These are phyloP conservation scores for Polypedilum pembai DNA, from an alignment of 1,140 invertebrate species.

Conservation along the genomic window DNA sequence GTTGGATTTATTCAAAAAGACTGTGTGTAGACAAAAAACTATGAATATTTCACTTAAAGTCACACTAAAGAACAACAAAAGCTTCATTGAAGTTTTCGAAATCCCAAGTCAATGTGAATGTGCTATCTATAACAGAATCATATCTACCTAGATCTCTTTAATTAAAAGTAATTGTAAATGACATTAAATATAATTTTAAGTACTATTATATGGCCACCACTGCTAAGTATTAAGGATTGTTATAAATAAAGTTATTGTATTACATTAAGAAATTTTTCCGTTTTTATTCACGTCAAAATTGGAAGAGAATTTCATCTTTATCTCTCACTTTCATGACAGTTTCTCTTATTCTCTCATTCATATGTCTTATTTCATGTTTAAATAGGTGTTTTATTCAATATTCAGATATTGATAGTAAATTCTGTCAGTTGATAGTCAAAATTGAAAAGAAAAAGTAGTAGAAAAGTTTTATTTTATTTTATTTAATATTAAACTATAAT, in stretches of 20 bases:
- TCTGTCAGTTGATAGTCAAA: no score
- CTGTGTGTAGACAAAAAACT: not conserved
- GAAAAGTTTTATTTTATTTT: no score
- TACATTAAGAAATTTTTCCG: not conserved
- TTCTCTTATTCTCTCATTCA: no score
- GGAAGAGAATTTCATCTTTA: no score
- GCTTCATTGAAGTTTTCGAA: not conserved
- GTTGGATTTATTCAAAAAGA: not conserved
- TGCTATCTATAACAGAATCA: not conserved
- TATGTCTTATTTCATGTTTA: no score
- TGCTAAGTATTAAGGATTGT: not conserved
- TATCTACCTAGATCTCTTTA: slow-evolving; percentile 1
- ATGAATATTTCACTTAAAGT: not conserved
- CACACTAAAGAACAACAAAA: not conserved
- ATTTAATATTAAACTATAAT: no score
- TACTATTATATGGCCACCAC: slow-evolving; percentile 3
- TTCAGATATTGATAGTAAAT: no score
- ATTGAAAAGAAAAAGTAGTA: no score
- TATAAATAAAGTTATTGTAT: not conserved
- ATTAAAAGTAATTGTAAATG: not conserved
- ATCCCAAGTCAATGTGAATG: not conserved
- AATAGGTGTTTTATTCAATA: no score
- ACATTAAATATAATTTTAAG: not conserved
- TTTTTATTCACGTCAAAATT: no score
- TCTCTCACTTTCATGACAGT: no score